phyloP scores from a whole-genome alignment of 2,888 invertebrate species.

The Melikaiella ostensackeni region DNA sequence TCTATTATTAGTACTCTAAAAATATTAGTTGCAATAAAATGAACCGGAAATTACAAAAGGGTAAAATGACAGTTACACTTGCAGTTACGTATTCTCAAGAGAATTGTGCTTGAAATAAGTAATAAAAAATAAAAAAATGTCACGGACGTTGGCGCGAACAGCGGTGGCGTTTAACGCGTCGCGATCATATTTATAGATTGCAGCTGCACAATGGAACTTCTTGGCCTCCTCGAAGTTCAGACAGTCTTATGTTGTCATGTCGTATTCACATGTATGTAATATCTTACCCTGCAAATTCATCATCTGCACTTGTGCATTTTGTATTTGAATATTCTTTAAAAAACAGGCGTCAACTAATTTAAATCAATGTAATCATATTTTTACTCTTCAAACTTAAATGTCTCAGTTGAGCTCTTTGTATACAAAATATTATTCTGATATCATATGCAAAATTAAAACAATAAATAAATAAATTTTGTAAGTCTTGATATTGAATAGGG shows the following conservation, averaged over 20 bases:
- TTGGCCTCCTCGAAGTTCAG: constrained; percentile 35
- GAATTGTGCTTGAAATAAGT: background rate
- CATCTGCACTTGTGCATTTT: background rate
- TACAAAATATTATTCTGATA: too few relatives aligned
- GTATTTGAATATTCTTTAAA: background rate
- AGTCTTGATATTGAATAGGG: too few relatives aligned
- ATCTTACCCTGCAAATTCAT: constrained; percentile 15
- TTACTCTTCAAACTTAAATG: too few relatives aligned
- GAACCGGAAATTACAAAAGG: background rate
- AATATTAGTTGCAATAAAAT: too few relatives aligned
- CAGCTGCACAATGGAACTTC: constrained; percentile 38
- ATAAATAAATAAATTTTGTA: too few relatives aligned
- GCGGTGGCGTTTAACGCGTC: constrained; percentile 25
- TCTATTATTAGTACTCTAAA: too few relatives aligned
- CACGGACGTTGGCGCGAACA: constrained; percentile 14
- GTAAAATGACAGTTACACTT: background rate
- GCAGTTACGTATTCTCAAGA: background rate
- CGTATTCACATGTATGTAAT: constrained; percentile 18
- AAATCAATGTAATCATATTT: too few relatives aligned
- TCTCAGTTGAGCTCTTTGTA: too few relatives aligned
- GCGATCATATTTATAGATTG: constrained; percentile 38
- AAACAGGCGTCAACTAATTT: too few relatives aligned
- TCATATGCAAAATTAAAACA: too few relatives aligned
- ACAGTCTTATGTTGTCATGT: constrained; percentile 13
- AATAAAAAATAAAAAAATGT: constrained; percentile 6